Evolutionary conservation across 2,888 invertebrate genomes (phyloP).

Genomic region (Stictocephala bisonia): DNA sequence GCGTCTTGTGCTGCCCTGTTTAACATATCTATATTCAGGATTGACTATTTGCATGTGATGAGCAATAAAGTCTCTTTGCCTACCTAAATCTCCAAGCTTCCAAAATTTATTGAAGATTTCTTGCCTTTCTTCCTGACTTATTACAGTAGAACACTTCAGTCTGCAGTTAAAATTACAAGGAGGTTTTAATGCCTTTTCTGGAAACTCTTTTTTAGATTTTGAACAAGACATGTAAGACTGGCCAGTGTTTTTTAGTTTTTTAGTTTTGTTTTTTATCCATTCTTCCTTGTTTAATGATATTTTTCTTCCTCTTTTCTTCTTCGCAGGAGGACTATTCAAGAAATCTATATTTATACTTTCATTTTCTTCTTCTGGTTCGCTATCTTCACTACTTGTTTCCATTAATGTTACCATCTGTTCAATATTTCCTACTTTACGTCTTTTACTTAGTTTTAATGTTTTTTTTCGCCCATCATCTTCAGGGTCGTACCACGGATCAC

Average conservation of each 20-base stretch:
- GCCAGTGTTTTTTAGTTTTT: conserved; percentile 17
- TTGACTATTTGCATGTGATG: conserved; percentile 2
- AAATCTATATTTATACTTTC: conserved; percentile 27
- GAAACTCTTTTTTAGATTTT: conserved; percentile 24
- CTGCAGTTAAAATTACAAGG: conserved; percentile 18
- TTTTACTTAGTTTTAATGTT: neutral
- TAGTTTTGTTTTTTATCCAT: conserved; percentile 5
- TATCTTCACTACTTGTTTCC: conserved; percentile 4
- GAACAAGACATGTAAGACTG: conserved; percentile 6
- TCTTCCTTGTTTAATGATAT: conserved; percentile 11
- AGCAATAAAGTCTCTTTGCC: conserved; percentile 29
- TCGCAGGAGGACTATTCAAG: neutral
- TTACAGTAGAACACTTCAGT: conserved; percentile 7
- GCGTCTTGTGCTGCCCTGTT: conserved; percentile 26
- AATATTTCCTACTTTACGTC: conserved; percentile 14
- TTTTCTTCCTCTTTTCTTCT: conserved; percentile 25
- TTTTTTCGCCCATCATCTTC: neutral
- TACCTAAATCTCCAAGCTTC: conserved; percentile 15
- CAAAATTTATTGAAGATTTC: conserved; percentile 4
- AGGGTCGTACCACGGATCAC: conserved; percentile 3
- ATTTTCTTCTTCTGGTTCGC: neutral
- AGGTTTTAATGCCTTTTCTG: conserved; percentile 18
- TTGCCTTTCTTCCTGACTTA: conserved; percentile 17
- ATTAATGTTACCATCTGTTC: neutral
- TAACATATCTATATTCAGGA: conserved; percentile 22